These are phyloP conservation scores for Sphenodon punctatus DNA, from an alignment of 2,797 vertebrate genomes.

Conservation along the genomic window DNA sequence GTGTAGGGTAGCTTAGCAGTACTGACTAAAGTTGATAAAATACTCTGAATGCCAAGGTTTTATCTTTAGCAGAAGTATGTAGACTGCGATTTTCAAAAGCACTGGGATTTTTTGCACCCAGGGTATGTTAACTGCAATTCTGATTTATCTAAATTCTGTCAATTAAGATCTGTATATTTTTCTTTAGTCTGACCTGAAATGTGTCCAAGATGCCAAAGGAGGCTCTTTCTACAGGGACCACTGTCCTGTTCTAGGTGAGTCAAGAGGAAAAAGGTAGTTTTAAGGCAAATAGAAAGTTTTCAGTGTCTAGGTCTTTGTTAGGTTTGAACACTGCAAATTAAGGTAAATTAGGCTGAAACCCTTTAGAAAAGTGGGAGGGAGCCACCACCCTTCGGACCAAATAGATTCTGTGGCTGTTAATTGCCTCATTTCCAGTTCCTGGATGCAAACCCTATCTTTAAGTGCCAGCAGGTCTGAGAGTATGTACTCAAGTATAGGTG, in stretches of 20 bases:
- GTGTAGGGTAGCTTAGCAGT: neutral
- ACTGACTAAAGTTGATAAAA: neutral
- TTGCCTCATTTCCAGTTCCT: no score
- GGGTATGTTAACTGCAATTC: neutral
- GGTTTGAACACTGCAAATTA: neutral
- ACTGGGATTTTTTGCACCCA: neutral
- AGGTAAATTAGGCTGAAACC: no score
- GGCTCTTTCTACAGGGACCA: conserved; percentile 99
- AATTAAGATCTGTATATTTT: neutral
- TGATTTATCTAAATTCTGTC: neutral
- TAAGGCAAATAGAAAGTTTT: neutral
- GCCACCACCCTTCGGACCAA: no score
- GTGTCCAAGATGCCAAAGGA: conserved; percentile 99
- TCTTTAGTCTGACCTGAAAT: conserved; percentile 94
- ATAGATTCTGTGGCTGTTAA: no score
- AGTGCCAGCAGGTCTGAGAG: no score
- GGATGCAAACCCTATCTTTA: no score
- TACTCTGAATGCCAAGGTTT: neutral
- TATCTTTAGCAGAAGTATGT: neutral
- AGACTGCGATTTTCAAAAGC: neutral
- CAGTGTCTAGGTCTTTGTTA: neutral
- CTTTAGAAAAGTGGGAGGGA: no score
- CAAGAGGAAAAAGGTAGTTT: conserved; percentile 2
- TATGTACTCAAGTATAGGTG: no score
- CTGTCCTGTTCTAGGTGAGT: conserved; percentile 97